Conservation (phyloP, 1,140 invertebrate species). For the Drosophila nebulosa region DNA sequence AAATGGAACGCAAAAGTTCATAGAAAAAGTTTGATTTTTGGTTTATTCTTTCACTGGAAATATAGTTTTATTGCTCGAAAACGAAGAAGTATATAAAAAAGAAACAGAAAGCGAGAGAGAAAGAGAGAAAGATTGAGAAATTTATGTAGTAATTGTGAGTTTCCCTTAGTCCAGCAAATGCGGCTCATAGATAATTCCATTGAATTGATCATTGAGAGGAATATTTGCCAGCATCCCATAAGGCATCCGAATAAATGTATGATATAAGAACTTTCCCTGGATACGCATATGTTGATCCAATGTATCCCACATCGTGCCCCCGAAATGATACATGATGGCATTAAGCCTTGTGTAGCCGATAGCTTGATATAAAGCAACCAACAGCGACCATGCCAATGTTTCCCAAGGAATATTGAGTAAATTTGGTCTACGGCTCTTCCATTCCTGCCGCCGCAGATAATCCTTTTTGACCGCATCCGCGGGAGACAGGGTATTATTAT, state of each 20-base stretch:
- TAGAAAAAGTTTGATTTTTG: not conserved
- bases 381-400: not conserved
- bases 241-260: not conserved
- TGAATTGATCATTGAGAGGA: no score
- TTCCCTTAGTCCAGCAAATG: not conserved
- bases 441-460: slow-evolving; percentile 17
- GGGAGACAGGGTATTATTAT: not conserved
- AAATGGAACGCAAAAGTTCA: not conserved
- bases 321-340: not conserved
- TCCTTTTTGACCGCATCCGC: slow-evolving; percentile 34
- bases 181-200: not conserved
- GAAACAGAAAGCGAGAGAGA: not conserved
- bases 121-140: not conserved
- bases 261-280: not conserved
- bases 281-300: not conserved
- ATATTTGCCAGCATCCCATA: not conserved
- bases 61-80: slow-evolving; percentile 9
- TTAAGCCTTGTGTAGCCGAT: not conserved
- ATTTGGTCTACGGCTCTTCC: not conserved
- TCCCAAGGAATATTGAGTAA: not conserved
- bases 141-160: not conserved
- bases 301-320: not conserved
- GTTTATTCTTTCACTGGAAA: not conserved
- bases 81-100: not conserved
- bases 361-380: not conserved